These are phyloP conservation scores for Opisthograptis luteolata DNA, from an alignment of 2,888 invertebrate genomes.

Conservation along the genomic window DNA sequence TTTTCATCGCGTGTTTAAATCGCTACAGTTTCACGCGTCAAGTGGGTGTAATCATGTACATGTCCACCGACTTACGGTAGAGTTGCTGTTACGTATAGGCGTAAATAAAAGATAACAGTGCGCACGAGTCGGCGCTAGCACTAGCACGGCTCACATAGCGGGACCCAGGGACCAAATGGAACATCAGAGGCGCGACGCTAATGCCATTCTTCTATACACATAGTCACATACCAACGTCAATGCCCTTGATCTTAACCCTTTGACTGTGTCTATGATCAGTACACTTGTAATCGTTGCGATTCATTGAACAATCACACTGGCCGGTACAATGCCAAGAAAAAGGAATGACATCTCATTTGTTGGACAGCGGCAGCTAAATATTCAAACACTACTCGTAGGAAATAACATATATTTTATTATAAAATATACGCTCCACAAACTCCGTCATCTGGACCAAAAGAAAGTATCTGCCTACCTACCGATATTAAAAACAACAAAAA, in stretches of 20 bases:
- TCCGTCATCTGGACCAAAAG: constrained; percentile 28
- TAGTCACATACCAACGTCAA: not conserved
- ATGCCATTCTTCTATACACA: constrained; percentile 6
- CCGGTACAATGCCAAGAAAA: not conserved
- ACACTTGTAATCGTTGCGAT: not conserved
- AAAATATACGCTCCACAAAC: constrained; percentile 27
- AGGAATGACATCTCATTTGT: constrained; percentile 2
- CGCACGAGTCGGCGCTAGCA: constrained; percentile 23
- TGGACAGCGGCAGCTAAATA: constrained; percentile 1
- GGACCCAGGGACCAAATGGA: constrained; percentile 33
- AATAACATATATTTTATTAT: not conserved
- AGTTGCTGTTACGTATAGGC: constrained; percentile 33
- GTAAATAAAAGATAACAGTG: constrained; percentile 36
- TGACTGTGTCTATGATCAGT: constrained; percentile 2
- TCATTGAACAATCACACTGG: constrained; percentile 4
- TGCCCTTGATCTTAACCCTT: too few species aligned
- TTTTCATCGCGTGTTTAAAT: constrained; percentile 33
- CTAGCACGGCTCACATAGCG: constrained; percentile 29
- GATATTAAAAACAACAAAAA: constrained; percentile 38
- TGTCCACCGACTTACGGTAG: constrained; percentile 36
- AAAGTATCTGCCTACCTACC: constrained; percentile 24
- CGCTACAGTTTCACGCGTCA: constrained; percentile 32
- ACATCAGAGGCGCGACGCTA: constrained; percentile 13
- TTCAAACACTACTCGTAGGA: not conserved
- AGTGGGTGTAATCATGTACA: constrained; percentile 27